Base-by-base conservation (phyloP, 64 coral and sea anemone genomes). In the Montipora foliosa region DNA sequence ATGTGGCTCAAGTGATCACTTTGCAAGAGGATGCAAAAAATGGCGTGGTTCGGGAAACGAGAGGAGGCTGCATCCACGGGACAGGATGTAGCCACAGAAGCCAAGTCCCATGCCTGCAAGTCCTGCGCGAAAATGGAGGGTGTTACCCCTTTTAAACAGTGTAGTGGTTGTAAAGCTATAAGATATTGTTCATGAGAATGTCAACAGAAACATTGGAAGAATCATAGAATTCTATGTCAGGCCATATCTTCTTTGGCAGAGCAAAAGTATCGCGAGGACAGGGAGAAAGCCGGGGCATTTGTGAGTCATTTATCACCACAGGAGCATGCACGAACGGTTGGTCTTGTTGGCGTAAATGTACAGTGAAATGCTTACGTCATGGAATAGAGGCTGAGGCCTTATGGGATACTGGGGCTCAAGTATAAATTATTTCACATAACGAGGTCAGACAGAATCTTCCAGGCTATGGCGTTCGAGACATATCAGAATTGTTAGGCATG, bases 401-500 rank as follows among this genome's bases (percentile, higher is more conserved):
- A 91, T 92, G 94, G 76, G 94, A 82, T 37, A 95, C 94, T 17
- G 94, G 94, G 20, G 94, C 89, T 29, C 94, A 95, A 92, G 94
- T 95, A 59, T 95, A 89, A 49, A 90, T 95, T 76, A 59, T 92
- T 14, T 81, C 89, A 60, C 25, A 44, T 15, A 49, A 57, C 0
- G 92, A 80, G 88, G 53, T 90, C 5, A 14, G 52, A 53, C 15
- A 49, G 51, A 70, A 76, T 44, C 16, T 87, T 77, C 89, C 94
- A 5, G 87, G 67, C 52, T 68, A 53, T 85, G 52, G 51, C 16
- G 15, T 95, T 79, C 80, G 83, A 87, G 66, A 80, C 25, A 83
- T 93, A 12, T 78, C 73, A 21, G 88, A 95, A 77, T 64, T 92
- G 52, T 73, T 89, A 59, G 85, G 83, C 4, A 76, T 92, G 73